Evolutionary conservation across 2,888 invertebrate genomes (phyloP).

Genomic region (Dolichomitus sp.): DNA sequence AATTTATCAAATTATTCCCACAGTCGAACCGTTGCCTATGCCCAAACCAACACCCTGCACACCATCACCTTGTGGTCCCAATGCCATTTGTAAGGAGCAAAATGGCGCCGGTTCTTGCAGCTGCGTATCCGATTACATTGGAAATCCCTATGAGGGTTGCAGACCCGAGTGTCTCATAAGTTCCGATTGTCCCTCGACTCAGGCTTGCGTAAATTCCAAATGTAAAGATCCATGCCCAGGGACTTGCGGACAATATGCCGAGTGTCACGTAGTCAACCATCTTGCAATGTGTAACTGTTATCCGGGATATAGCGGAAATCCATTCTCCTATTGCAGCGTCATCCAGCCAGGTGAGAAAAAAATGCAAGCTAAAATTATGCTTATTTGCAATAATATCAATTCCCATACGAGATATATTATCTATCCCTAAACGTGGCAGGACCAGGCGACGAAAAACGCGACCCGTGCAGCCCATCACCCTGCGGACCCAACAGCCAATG

Average conservation of each 20-base stretch:
- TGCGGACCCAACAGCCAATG: conserved; percentile 88
- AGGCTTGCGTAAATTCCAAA: conserved; percentile 88
- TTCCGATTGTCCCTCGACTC: conserved; percentile 88
- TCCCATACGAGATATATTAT: neutral
- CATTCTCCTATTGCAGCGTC: conserved; percentile 79
- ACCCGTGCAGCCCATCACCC: conserved; percentile 66
- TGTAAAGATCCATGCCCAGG: conserved; percentile 89
- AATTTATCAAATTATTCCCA: conserved; percentile 3
- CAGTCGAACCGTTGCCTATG: conserved; percentile 54
- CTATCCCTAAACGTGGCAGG: conserved; percentile 64
- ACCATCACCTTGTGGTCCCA: conserved; percentile 90
- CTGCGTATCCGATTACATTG: conserved; percentile 87
- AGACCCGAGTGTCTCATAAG: conserved; percentile 88
- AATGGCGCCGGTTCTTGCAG: conserved; percentile 87
- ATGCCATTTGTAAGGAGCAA: conserved; percentile 87
- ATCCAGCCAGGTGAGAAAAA: conserved; percentile 48
- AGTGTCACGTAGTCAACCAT: conserved; percentile 88
- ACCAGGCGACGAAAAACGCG: conserved; percentile 32
- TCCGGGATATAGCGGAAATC: conserved; percentile 85
- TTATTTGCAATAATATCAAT: neutral
- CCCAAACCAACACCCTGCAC: conserved; percentile 90
- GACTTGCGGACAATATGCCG: conserved; percentile 86
- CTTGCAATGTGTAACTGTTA: conserved; percentile 88
- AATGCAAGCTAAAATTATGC: neutral
- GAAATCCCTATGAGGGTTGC: conserved; percentile 89